Conservation (phyloP, 2,797 vertebrate genomes). For the Eulemur rubriventer region DNA sequence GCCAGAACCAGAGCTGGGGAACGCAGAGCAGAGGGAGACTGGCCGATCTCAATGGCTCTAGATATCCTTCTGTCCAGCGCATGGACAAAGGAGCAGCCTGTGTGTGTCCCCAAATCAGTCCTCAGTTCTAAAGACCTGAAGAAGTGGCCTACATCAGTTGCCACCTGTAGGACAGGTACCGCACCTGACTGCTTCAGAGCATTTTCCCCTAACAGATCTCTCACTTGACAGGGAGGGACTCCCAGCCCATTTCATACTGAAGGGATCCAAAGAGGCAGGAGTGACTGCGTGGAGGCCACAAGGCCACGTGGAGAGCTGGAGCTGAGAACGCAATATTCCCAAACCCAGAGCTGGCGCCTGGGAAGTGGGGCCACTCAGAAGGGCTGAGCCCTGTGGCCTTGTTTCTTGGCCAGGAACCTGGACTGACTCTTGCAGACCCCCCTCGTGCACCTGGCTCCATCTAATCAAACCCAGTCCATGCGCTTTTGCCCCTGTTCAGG, state of each 20-base stretch:
- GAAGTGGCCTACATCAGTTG: background rate
- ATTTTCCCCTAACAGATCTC: background rate
- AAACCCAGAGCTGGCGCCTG: background rate
- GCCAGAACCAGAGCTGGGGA: background rate
- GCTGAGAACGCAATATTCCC: background rate
- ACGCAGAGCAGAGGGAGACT: background rate
- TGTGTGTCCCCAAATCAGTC: background rate
- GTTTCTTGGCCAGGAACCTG: background rate
- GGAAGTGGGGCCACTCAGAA: background rate
- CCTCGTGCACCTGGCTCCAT: background rate
- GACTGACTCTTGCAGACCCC: background rate
- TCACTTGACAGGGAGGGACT: background rate
- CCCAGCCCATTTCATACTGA: background rate
- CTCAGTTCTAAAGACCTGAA: background rate
- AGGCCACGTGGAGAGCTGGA: background rate
- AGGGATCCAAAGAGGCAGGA: background rate
- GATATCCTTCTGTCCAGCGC: too few species aligned
- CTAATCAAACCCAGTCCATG: slow-evolving; percentile 26
- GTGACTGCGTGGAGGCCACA: background rate
- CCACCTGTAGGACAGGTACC: background rate
- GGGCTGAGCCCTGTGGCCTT: background rate
- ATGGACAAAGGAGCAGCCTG: background rate
- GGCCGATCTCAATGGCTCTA: background rate
- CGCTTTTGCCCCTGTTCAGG: background rate
- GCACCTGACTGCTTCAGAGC: background rate